Conservation (phyloP, 2,888 invertebrate genomes). For the Luperina testacea region DNA sequence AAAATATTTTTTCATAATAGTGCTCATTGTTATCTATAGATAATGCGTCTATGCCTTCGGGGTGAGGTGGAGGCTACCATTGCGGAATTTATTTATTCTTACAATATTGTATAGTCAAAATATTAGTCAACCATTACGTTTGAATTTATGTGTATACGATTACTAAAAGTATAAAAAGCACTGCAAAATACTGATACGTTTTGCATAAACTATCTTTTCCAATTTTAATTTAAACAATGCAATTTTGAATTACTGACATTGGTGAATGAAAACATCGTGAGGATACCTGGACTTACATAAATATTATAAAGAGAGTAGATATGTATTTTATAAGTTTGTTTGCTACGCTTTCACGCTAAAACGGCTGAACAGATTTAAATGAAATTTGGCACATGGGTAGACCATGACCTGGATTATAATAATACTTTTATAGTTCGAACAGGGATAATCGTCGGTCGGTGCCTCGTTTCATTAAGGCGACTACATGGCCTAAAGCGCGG, state of each 20-base stretch:
- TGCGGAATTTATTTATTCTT: slow-evolving; percentile 6
- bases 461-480: too few relatives aligned
- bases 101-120: neutral
- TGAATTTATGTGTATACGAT: slow-evolving; percentile 43
- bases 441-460: too few relatives aligned
- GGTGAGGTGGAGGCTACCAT: slow-evolving; percentile 40
- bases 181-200: slow-evolving; percentile 31
- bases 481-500: too few relatives aligned
- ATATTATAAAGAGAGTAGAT: neutral
- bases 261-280: neutral
- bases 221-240: slow-evolving; percentile 6
- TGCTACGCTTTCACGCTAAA: neutral
- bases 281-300: neutral
- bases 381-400: neutral
- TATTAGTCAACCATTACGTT: slow-evolving; percentile 18
- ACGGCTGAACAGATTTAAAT: neutral
- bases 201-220: neutral
- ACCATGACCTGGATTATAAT: neutral
- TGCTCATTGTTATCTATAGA: slow-evolving; percentile 79
- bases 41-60: slow-evolving; percentile 62
- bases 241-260: neutral
- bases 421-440: too few relatives aligned
- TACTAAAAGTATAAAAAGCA: slow-evolving; percentile 24
- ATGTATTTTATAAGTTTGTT: neutral
- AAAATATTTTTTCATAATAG: slow-evolving; percentile 87